These are phyloP conservation scores for Oxyruncus cristatus DNA, from an alignment of 2,113 vertebrate species.

Conservation along the genomic window DNA sequence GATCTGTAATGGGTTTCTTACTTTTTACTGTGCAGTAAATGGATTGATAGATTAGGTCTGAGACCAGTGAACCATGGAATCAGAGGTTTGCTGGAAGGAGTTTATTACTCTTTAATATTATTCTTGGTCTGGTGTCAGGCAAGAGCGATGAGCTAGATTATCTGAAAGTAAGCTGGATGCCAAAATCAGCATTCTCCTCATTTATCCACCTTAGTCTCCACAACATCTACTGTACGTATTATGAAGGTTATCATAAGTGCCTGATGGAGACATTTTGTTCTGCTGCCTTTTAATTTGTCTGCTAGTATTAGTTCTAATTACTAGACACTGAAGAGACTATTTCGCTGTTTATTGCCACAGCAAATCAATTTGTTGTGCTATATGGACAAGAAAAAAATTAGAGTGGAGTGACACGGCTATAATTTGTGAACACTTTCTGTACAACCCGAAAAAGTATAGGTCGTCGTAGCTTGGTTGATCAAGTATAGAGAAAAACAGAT, in stretches of 20 bases:
- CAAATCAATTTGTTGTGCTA: conserved; percentile 57
- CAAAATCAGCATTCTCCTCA: conserved; percentile 71
- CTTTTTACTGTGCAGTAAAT: conserved; percentile 78
- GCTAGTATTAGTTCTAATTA: conserved; percentile 64
- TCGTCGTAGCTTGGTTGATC: conserved; percentile 33
- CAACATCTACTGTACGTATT: conserved; percentile 39
- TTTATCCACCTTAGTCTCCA: conserved; percentile 74
- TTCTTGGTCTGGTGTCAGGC: conserved; percentile 74
- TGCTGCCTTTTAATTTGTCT: conserved; percentile 66
- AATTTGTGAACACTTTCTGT: conserved; percentile 58
- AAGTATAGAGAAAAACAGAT: conserved; percentile 48
- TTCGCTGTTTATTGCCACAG: conserved; percentile 49
- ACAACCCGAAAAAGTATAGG: conserved; percentile 29
- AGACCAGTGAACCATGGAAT: conserved; percentile 73
- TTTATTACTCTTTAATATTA: conserved; percentile 82
- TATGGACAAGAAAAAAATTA: conserved; percentile 16
- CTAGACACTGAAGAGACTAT: conserved; percentile 26
- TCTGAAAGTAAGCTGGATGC: conserved; percentile 74
- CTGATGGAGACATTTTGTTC: conserved; percentile 63
- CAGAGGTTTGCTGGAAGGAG: conserved; percentile 72
- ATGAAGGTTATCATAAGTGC: conserved; percentile 60
- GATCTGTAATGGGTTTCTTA: conserved; percentile 77
- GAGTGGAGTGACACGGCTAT: neutral
- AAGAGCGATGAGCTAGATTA: conserved; percentile 80
- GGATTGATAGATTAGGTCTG: conserved; percentile 79